Evolutionary conservation across 2,888 invertebrate species (phyloP), one percentile per base, ranked within the genome.

Genomic region (Siphlonurus alternatus): DNA sequence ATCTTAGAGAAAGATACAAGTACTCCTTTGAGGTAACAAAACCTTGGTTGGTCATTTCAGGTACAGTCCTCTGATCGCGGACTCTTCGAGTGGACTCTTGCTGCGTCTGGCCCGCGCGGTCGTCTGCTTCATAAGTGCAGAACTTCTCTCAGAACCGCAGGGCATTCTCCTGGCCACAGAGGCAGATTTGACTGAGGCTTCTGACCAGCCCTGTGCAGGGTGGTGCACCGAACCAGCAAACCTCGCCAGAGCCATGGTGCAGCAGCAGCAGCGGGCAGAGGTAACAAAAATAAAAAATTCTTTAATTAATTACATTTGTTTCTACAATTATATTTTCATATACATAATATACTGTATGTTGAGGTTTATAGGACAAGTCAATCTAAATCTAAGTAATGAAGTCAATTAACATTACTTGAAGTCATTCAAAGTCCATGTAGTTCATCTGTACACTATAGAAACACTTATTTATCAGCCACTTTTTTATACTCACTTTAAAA

Each of bases 191-290:
- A 10, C 15, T 5, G 38, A 38, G 5, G 15, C 5, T 38, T 38
- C 38, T 10, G 38, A 38, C 7, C 38, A 38, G 38, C 38, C 38
- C 5, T 10, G 38, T 38, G 38, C 38, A n/a, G 74, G 75, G 0
- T 76, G 76, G 76, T 73, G 70, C 63, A 74, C 74, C 2, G 75
- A 76, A 54, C 72, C 75, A 1, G 53, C 66, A 1, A 69, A 71
- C 0, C 63, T 78, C 1, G 69, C 72, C 62, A 69, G 69, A 25
- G 74, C 76, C 1, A 69, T 77, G 51, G 62, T 70, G 18, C 69
- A 69, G 1, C 77, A 78, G 64, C 75, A 74, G 53, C 61, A 23
- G 15, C 62, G 68, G 53, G 68, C 68, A 22, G 67, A 68, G 67
- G 68, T 68, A 51, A 61, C 60, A 56, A 19, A 7, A n/a, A n/a